Evolutionary conservation across 2,888 invertebrate genomes (phyloP), one percentile per base, ranked within the genome.

Genomic region (Aplocera efformata): DNA sequence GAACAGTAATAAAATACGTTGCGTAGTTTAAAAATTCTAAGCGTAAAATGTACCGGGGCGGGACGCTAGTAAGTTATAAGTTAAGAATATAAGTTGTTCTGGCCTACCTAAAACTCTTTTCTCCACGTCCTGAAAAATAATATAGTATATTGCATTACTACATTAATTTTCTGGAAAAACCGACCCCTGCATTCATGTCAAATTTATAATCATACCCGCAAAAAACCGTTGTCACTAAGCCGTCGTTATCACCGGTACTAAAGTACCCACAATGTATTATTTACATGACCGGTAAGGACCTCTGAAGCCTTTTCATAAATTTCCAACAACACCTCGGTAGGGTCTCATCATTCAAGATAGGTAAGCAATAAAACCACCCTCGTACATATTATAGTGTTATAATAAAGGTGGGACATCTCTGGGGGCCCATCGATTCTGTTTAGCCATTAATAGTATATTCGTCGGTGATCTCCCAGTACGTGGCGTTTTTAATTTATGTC

Each of bases 391-490:
- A 79, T 65, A 77, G 79, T 68, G 68, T 71, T 69, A 75, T 77
- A 73, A 71, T 77, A 74, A 67, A 73, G 73, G 63, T 62, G 65
- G 71, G 68, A 63, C 62, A 67, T 66, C 82, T 77, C 80, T 26
- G 34, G 81, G 79, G 85, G 73, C 53, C 66, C 80, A 82, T 85
- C 76, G 72, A 76, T 82, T 75, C 73, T 74, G 66, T 65, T 78
- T 74, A 74, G 48, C 68, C 67, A 79, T 83, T 80, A 82, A 83
- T 82, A 81, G 42, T 48, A 37, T 47, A 49, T 53, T 52, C 43
- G 31, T 40, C 41, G 21, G 47, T 45, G 45, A 49, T 46, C 45
- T 3, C 13, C 5, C 13, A 17, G 13, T 17, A 17, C 13, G 3
- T 17, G 5, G 13, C 5, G 3, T 17, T 17, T 17, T 17, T 17